Evolutionary conservation across 2,888 invertebrate species (phyloP).

Genomic region (Sphecodes monilicornis): DNA sequence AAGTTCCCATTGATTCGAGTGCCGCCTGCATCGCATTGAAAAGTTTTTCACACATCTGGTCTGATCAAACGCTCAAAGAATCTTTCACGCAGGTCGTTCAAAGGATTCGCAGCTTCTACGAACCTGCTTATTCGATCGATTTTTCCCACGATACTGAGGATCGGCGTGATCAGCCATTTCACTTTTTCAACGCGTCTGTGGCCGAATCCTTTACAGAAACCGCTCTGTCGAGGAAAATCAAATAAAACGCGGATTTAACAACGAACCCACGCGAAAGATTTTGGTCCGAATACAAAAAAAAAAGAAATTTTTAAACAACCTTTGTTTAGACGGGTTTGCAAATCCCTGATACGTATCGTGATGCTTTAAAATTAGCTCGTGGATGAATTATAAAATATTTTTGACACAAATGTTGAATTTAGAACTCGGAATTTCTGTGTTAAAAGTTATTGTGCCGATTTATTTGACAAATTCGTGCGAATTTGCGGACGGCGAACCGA

Average conservation of each 20-base stretch:
- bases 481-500: slow-evolving; percentile 11
- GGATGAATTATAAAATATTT: background rate
- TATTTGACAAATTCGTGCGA: background rate
- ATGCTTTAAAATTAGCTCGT: background rate
- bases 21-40: background rate
- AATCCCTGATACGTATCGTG: background rate
- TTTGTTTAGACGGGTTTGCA: background rate
- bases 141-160: background rate
- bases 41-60: background rate
- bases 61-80: background rate
- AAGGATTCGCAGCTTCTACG: background rate
- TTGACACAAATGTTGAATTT: background rate
- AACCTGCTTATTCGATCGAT: slow-evolving; percentile 2
- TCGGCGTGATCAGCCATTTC: slow-evolving; percentile 8
- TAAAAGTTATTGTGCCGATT: no score
- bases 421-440: background rate
- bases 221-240: background rate
- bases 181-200: background rate
- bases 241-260: slow-evolving; percentile 7
- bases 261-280: background rate
- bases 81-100: background rate
- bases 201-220: background rate
- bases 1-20: background rate
- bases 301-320: background rate
- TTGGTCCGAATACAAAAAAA: background rate